Base-by-base conservation (phyloP, 2,888 invertebrate genomes). In the Scaptomyza reducta region DNA sequence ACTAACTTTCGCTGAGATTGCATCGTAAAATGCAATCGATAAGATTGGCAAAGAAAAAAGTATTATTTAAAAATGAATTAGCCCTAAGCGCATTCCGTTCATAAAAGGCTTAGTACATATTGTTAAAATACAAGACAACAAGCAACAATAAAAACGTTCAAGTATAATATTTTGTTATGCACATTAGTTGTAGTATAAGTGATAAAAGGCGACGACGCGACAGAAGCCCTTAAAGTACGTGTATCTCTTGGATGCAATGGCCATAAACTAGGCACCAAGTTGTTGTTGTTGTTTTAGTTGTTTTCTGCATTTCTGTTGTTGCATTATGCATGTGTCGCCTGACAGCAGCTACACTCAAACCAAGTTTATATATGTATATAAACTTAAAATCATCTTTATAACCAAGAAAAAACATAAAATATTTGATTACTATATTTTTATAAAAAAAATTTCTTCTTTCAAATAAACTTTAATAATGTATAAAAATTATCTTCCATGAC, bases 171-270 rank as follows among this genome's bases (percentile, higher is more conserved):
- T 70, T 55, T 62, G 59, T 54, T 74, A 56, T 83, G 59, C 63
- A 65, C 66, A 71, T 65, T 66, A 71, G 79, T 55, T 67, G 58
- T 66, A 71, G 64, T 59, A 40, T 65, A 16, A 10, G 61, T 63
- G 67, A 71, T 71, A 76, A 76, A 74, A 56, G 51, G 46, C 49
- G 59, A 58, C 53, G 57, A 49, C 61, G 40, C 61, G 63, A 60
- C 76, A 67, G 87, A 87, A 83, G 64, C 83, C 83, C 70, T 82
- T 78, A 62, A 87, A 83, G 86, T 83, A 56, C 73, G 42, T 56
- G 59, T 60, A 77, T 75, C 66, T 65, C 62, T 50, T 69, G 64
- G 75, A 77, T 79, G 85, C 80, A 71, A 65, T 27, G 70, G 85
- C 70, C 70, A 85, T 79, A 81, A 84, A 76, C 59, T 72, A 79